A percentile compares a stretch with the other conserved stretches of the same genome.
phyloP scores from a whole-genome alignment of 2,888 invertebrate species.

The Drosophila planitibia region DNA sequence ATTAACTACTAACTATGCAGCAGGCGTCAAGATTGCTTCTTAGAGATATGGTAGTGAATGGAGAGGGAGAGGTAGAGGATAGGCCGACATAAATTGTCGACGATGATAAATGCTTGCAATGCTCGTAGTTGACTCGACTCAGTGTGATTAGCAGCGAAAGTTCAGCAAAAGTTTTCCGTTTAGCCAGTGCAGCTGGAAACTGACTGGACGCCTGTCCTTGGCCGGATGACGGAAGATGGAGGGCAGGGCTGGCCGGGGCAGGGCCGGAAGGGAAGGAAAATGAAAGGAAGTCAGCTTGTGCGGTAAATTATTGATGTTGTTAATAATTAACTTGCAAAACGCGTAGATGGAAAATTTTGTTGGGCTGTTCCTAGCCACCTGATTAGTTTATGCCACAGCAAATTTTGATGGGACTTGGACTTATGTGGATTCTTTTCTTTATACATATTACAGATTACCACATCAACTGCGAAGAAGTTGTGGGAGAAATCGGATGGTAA shows the following conservation, averaged over 20 bases:
- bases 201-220: constrained; percentile 1
- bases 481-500: constrained; percentile 95
- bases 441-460: constrained; percentile 91
- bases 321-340: constrained; percentile 51
- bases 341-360: constrained; percentile 14
- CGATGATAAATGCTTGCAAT: constrained; percentile 42
- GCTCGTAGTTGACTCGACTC: constrained; percentile 19
- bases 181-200: constrained; percentile 27
- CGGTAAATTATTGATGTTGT: constrained; percentile 54
- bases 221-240: background rate
- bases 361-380: background rate
- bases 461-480: constrained; percentile 96
- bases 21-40: constrained; percentile 4
- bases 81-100: constrained; percentile 3
- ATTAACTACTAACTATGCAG: constrained; percentile 41
- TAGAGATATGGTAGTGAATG: background rate
- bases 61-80: background rate
- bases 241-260: background rate
- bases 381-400: constrained; percentile 16
- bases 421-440: constrained; percentile 28
- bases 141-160: constrained; percentile 32
- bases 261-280: background rate
- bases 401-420: background rate
- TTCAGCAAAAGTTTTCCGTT: constrained; percentile 47
- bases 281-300: background rate